Base-by-base conservation (phyloP, 2,113 vertebrate genomes). In the Cariama cristata region DNA sequence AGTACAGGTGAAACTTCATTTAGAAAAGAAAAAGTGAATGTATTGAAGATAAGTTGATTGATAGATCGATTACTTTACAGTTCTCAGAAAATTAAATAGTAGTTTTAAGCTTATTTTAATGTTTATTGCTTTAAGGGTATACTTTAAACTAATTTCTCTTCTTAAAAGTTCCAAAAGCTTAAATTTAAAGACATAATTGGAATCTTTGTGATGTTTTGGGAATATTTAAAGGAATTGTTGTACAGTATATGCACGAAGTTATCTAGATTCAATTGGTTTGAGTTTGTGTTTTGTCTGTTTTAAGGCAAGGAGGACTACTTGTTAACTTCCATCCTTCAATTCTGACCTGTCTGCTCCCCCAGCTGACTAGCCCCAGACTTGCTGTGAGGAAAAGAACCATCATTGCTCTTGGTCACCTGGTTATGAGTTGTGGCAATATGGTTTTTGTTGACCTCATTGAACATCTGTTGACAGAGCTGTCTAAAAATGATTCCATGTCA, bases 261-360 rank as follows among this genome's bases (percentile, higher is more conserved):
- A 92, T 52, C 35, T 95, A 97, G 84, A 94, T 96, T 95, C 96
- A 96, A 96, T 96, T 96, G 95, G 77, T 97, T 96, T 97, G 96
- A 97, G 95, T 97, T 94, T 94, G 87, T 96, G 96, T 97, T 97
- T 97, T 97, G 83, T 97, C 97, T 98, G 69, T 98, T 98, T 98
- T 95, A 98, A 99, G 99, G 98, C 99, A 99, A 98, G 99, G 99
- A 95, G 99, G 99, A 95, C 99, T 99, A 90, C 97, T 99, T 98
- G 99, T 99, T 98, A 99, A 99, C 97, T 99, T 99, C 97, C 99
- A 99, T 93, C 99, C 99, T 97, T 99, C 99, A 97, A 99, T 99
- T 98, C 98, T 99, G 98, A 99, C 99, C 98, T 99, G 99, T 97
- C 98, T 99, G 83, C 99, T 99, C 86, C 99, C 99, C 93, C 99